Conservation (phyloP, 92 coral and sea anemone genomes). For the Plumapathes pennacea region DNA sequence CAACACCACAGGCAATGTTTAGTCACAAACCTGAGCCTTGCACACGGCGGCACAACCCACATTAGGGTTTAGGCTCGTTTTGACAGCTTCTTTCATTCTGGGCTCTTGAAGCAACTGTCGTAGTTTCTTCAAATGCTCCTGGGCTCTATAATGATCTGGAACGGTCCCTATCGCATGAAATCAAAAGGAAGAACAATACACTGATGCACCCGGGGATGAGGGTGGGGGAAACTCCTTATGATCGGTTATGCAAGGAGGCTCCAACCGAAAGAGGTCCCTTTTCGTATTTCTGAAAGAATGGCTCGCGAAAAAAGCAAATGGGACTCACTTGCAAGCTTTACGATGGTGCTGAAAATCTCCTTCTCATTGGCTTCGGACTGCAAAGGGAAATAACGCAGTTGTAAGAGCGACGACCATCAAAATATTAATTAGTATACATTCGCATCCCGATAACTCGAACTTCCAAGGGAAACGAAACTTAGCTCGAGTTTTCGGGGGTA, state of each 20-base stretch:
- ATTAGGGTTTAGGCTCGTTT: conserved; percentile 59
- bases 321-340: conserved; percentile 94
- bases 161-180: conserved; percentile 55
- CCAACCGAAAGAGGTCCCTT: too few species aligned
- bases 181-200: not conserved
- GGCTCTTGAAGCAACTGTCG: conserved; percentile 72
- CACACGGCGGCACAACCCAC: conserved; percentile 85
- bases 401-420: too few species aligned
- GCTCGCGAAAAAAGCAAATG: too few species aligned
- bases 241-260: too few species aligned
- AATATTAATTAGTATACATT: too few species aligned
- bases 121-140: conserved; percentile 85
- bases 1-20: too few species aligned
- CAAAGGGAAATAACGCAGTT: not conserved
- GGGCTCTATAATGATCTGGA: conserved; percentile 87
- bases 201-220: too few species aligned
- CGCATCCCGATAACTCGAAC: too few species aligned
- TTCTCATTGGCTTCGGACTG: conserved; percentile 78
- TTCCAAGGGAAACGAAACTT: too few species aligned
- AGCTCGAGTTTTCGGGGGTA: too few species aligned
- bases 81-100: conserved; percentile 62
- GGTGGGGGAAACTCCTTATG: too few species aligned
- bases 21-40: conserved; percentile 86
- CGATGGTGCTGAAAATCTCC: conserved; percentile 60
- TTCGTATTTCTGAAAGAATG: too few species aligned